Evolutionary conservation across 1,140 invertebrate genomes (phyloP), one percentile per base, ranked within the genome.

Genomic region (Eurosta solidaginis): DNA sequence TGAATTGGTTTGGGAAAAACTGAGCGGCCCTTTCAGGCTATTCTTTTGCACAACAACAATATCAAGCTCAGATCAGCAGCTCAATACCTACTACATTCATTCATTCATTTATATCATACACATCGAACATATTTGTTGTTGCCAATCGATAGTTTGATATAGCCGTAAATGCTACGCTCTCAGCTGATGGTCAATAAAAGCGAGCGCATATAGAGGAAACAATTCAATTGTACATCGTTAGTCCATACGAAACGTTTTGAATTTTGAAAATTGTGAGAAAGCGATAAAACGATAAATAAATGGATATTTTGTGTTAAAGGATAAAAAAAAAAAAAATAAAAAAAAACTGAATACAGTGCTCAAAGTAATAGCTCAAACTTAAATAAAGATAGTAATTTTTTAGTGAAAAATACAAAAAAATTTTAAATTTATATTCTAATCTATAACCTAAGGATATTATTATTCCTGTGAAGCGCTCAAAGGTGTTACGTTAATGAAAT

Each of bases 401-500:
- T n/a, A n/a, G n/a, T n/a, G n/a, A n/a, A n/a, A n/a, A n/a, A n/a
- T n/a, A 14, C 45, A 47, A 47, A 47, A 9, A 47, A 47, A 47
- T 12, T 9, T 12, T 47, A 4, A 47, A 47, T 47, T 47, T 47
- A 14, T 47, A 47, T 47, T 47, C n/a, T 17, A 17, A n/a, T n/a
- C n/a, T n/a, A n/a, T n/a, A n/a, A n/a, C n/a, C n/a, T n/a, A 68
- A 68, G n/a, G 36, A 22, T 7, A 68, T 68, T 68, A 7, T 20
- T 29, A n/a, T n/a, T 29, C 10, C n/a, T 68, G 36, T 68, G n/a
- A 68, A 40, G 33, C 40, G 33, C 59, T 36, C 29, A 40, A 68
- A 36, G 59, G 59, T 42, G 14, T 1, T n/a, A 84, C 80, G 81
- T 85, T 85, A 86, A 85, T 87, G 85, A 86, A 87, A 87, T 87